Conservation (phyloP, 2,888 invertebrate species). For the Diogma glabrata region DNA sequence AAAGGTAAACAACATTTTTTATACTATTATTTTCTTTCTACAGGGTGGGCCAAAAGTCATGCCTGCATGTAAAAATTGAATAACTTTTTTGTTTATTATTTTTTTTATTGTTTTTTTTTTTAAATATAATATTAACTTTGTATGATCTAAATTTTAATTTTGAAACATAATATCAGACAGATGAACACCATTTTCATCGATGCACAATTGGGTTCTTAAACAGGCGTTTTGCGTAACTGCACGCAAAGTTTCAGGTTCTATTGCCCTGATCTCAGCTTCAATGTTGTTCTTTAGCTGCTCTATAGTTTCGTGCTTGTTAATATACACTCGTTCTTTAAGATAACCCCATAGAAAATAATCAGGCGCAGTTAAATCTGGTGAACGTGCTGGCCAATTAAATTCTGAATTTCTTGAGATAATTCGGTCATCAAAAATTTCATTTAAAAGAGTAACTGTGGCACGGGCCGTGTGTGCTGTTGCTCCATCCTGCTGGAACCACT, state of each 20-base stretch:
- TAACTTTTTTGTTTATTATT: too few species aligned
- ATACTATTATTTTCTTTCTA: too few species aligned
- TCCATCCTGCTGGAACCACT: neutral
- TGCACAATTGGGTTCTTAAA: slow-evolving; percentile 3
- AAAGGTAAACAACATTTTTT: too few species aligned
- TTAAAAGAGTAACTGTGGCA: neutral
- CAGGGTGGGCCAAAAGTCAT: too few species aligned
- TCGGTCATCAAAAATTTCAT: neutral
- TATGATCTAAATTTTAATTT: too few species aligned
- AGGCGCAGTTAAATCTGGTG: neutral
- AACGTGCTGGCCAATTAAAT: neutral
- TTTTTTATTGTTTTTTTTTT: too few species aligned
- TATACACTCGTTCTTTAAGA: neutral
- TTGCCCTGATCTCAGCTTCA: neutral
- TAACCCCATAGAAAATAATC: neutral
- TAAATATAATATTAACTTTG: too few species aligned
- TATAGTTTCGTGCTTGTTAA: neutral
- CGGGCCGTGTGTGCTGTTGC: neutral
- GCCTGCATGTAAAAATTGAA: too few species aligned
- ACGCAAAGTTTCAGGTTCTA: neutral
- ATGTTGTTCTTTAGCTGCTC: neutral
- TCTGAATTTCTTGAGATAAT: too few species aligned
- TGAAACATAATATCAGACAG: too few species aligned
- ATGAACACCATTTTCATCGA: too few species aligned
- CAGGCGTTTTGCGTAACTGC: neutral